Conservation (phyloP, 1,140 invertebrate genomes). For the Aporrectodea caliginosa region DNA sequence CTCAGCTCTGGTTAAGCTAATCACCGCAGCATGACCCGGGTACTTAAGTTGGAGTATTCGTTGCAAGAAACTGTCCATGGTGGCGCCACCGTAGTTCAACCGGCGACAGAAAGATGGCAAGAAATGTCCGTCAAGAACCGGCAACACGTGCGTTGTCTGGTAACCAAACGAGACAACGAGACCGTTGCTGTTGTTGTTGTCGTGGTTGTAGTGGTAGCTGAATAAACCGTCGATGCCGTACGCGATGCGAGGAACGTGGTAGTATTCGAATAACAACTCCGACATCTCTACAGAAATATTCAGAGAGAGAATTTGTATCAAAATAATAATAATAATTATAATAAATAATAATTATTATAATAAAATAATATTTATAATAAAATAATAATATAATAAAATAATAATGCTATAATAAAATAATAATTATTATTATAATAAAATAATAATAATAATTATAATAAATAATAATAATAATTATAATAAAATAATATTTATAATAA, state of each 20-base stretch:
- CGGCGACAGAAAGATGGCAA: constrained; percentile 64
- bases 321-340: not conserved
- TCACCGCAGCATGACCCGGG: constrained; percentile 79
- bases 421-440: not conserved
- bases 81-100: constrained; percentile 80
- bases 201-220: constrained; percentile 70
- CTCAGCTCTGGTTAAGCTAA: constrained; percentile 80
- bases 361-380: not conserved
- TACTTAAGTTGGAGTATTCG: constrained; percentile 89
- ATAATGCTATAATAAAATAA: not conserved
- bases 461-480: not conserved
- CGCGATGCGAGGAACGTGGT: constrained; percentile 75
- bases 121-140: constrained; percentile 68
- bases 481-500: not conserved
- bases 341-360: not conserved
- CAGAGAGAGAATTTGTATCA: no score
- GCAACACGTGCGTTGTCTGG: constrained; percentile 81
- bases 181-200: constrained; percentile 58
- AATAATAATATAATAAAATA: not conserved
- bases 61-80: constrained; percentile 80
- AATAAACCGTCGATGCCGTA: constrained; percentile 85
- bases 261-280: constrained; percentile 90
- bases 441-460: not conserved
- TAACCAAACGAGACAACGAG: constrained; percentile 81
- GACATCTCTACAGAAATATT: constrained; percentile 74